Conservation (phyloP, 2,113 vertebrate species). For the Protomyctophum bolini region DNA sequence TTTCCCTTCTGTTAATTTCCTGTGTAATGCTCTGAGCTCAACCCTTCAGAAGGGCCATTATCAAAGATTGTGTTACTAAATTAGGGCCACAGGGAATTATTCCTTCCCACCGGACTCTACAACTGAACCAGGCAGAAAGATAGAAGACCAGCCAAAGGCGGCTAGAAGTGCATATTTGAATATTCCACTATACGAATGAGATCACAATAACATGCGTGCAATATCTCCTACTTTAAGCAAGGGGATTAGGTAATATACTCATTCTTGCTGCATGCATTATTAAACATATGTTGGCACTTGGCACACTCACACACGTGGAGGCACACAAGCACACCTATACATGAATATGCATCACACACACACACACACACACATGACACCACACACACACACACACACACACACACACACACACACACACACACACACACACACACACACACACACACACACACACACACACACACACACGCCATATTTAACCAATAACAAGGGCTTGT, state of each 20-base stretch:
- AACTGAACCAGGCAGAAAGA: conserved; percentile 19
- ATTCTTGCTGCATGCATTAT: too few species aligned
- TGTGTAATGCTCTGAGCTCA: not conserved
- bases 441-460: not conserved
- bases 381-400: not conserved
- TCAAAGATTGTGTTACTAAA: conserved; percentile 39
- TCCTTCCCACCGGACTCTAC: conserved; percentile 10
- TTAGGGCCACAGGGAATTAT: conserved; percentile 17
- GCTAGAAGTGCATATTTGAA: conserved; percentile 21
- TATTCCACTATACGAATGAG: conserved; percentile 5
- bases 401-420: not conserved
- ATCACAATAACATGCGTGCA: conserved; percentile 1
- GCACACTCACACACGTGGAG: not conserved
- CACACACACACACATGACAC: not conserved
- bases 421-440: not conserved
- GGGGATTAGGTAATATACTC: not conserved
- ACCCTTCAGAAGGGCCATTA: conserved; percentile 37
- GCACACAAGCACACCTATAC: not conserved
- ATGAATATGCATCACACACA: not conserved
- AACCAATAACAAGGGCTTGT: too few species aligned
- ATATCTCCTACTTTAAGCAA: not conserved
- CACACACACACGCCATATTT: too few species aligned
- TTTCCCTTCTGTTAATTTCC: conserved; percentile 17
- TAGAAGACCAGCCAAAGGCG: conserved; percentile 7
- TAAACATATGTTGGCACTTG: not conserved